A percentile compares a stretch with the other conserved stretches of the same genome.
These are phyloP conservation scores for Prunella himalayana DNA, from an alignment of 2,113 vertebrate genomes.

Conservation along the genomic window DNA sequence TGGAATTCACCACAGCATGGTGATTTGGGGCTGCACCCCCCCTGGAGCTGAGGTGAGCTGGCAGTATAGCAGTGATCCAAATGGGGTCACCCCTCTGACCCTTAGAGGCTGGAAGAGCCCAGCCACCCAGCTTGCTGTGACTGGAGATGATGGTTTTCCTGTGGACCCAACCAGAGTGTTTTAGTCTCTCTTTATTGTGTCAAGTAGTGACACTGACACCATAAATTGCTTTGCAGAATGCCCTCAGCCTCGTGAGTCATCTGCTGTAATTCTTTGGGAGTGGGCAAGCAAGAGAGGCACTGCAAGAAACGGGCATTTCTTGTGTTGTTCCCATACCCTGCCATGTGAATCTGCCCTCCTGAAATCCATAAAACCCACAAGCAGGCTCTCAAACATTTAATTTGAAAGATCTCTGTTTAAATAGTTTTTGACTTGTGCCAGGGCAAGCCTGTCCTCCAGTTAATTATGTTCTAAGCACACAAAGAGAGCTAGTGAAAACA, in stretches of 20 bases:
- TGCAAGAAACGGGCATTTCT: neutral
- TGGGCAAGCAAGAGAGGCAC: neutral
- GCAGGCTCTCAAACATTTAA: conserved; percentile 47
- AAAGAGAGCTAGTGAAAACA: conserved; percentile 51
- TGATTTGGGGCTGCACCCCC: neutral
- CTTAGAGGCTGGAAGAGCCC: neutral
- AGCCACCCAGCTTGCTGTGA: neutral
- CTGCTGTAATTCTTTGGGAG: neutral
- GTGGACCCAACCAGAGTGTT: neutral
- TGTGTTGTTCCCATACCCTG: neutral
- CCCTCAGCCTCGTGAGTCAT: neutral
- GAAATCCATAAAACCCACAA: conserved; percentile 33
- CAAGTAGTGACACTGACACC: neutral
- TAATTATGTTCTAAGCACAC: conserved; percentile 42
- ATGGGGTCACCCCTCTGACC: neutral
- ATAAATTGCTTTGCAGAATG: neutral
- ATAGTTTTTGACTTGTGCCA: conserved; percentile 16
- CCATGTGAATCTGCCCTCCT: conserved; percentile 47
- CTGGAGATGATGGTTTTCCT: neutral
- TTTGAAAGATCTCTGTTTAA: conserved; percentile 49
- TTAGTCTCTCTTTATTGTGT: neutral
- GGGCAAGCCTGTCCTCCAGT: conserved; percentile 46
- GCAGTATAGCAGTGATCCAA: neutral
- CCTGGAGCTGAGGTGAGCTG: neutral
- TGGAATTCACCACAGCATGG: fast-evolving